phyloP scores from a whole-genome alignment of 2,113 vertebrate genomes.

The Brevimyrus niger region DNA sequence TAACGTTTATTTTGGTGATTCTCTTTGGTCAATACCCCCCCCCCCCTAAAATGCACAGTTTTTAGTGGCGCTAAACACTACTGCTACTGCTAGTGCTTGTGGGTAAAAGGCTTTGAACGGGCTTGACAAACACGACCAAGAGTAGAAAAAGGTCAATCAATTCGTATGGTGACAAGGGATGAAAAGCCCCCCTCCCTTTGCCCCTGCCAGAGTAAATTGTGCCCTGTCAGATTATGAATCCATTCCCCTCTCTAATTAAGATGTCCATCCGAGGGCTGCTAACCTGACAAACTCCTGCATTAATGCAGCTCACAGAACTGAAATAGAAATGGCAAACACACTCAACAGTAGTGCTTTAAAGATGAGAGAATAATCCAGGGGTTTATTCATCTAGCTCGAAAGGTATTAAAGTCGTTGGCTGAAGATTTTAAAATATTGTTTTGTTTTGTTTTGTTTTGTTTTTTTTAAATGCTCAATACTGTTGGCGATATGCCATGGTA shows the following conservation, averaged over 20 bases:
- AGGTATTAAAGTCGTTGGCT: not conserved
- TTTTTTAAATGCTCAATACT: not conserved
- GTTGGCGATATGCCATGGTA: not conserved
- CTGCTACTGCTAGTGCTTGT: not conserved
- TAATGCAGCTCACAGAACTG: not conserved
- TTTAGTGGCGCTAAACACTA: not conserved
- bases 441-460: not conserved
- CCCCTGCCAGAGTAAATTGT: slow-evolving; percentile 28
- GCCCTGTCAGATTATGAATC: slow-evolving; percentile 38
- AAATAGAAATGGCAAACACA: not conserved
- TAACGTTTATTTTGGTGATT: not conserved
- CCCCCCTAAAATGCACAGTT: not conserved
- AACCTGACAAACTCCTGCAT: slow-evolving; percentile 28
- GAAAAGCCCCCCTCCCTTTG: slow-evolving; percentile 5
- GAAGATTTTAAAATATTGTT: not conserved
- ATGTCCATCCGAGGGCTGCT: slow-evolving; percentile 42
- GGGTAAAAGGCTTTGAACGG: not conserved
- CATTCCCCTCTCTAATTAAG: slow-evolving; percentile 41
- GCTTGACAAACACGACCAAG: not conserved
- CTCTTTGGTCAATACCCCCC: not conserved
- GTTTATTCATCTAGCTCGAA: not conserved
- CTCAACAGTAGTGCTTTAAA: not conserved
- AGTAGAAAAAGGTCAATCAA: not conserved
- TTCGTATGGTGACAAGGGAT: not conserved
- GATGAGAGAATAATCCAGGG: not conserved